phyloP scores from a whole-genome alignment of 2,888 invertebrate species.

The Listrodromus nycthemerus region DNA sequence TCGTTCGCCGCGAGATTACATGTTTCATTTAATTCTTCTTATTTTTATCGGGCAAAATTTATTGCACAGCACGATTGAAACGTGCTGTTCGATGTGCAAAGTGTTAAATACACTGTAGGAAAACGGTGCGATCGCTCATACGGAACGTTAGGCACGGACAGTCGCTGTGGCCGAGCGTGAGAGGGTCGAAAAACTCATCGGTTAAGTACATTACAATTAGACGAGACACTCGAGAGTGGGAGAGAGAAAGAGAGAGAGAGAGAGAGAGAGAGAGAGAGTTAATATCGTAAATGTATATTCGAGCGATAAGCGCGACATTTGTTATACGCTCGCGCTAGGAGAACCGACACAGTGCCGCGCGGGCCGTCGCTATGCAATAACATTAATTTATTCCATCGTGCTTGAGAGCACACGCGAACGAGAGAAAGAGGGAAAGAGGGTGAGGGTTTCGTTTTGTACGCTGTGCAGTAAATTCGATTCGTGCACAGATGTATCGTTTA shows the following conservation, averaged over 20 bases:
- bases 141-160: conserved; percentile 25
- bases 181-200: conserved; percentile 64
- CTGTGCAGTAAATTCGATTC: conserved; percentile 79
- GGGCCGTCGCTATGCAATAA: conserved; percentile 72
- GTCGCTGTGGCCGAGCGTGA: conserved; percentile 17
- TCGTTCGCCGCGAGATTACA: conserved; percentile 15
- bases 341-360: conserved; percentile 70
- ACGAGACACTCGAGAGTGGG: conserved; percentile 41
- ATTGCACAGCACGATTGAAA: conserved; percentile 53
- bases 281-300: conserved; percentile 76
- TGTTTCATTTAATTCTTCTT: conserved; percentile 20
- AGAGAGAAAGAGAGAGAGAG: conserved; percentile 35
- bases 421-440: conserved; percentile 57
- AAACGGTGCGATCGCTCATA: conserved; percentile 17
- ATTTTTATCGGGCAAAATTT: conserved; percentile 49
- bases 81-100: conserved; percentile 18
- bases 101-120: conserved; percentile 25
- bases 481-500: conserved; percentile 79
- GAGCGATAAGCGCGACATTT: conserved; percentile 79
- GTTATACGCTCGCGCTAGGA: conserved; percentile 77
- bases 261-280: conserved; percentile 43
- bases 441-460: conserved; percentile 48
- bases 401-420: conserved; percentile 67
- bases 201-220: conserved; percentile 66
- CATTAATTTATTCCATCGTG: conserved; percentile 81